Conservation (phyloP, 2,113 vertebrate genomes). For the Delphinapterus leucas region DNA sequence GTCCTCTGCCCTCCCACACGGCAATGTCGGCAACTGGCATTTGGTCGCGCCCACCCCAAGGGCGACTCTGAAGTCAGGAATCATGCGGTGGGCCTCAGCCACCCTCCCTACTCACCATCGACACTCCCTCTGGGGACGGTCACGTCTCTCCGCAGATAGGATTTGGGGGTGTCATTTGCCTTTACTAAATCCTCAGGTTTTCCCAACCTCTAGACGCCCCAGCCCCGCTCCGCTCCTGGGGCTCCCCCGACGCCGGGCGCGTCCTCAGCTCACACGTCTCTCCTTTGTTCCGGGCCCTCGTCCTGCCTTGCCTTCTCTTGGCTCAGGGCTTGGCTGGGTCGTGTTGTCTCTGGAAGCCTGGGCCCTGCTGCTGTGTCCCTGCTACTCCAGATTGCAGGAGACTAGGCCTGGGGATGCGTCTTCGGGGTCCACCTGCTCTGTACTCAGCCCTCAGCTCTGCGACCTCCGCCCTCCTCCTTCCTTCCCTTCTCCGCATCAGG, state of each 20-base stretch:
- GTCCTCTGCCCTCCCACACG: not conserved
- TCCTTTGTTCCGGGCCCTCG: not conserved
- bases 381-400: not conserved
- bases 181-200: not conserved
- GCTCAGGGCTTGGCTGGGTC: not conserved
- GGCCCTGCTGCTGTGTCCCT: fast-evolving
- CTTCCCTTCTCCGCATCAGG: not conserved
- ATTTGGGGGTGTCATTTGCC: not conserved
- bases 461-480: not conserved
- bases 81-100: fast-evolving
- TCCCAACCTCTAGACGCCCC: not conserved
- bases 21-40: not conserved
- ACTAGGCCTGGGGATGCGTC: not conserved
- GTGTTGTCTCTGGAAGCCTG: not conserved
- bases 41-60: not conserved
- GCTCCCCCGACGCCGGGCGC: not conserved
- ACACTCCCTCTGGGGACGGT: fast-evolving
- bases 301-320: not conserved
- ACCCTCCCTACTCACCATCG: not conserved
- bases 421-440: not conserved
- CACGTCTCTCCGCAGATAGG: not conserved
- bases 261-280: not conserved
- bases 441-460: not conserved
- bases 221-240: not conserved
- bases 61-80: not conserved